Percentiles rank a stretch among this genome's conserved stretches.
phyloP scores from a whole-genome alignment of 2,888 invertebrate species.

The Rhagonycha lutea region DNA sequence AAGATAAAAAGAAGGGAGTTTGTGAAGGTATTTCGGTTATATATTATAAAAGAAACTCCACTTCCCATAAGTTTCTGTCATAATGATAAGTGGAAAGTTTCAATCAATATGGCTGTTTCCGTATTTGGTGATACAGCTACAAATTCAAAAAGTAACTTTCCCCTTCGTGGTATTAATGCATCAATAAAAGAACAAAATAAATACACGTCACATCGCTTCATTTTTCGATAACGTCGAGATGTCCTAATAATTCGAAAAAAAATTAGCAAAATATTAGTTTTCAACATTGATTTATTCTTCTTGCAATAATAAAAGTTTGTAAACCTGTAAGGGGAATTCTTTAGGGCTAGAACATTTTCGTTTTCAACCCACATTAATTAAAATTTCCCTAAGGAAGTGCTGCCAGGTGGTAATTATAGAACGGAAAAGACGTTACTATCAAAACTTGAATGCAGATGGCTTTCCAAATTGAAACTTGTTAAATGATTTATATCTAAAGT shows the following conservation, averaged over 20 bases:
- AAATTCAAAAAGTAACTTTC: slow-evolving; percentile 26
- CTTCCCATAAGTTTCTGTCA: slow-evolving; percentile 22
- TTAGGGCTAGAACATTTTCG: slow-evolving; percentile 8
- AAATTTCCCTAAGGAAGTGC: slow-evolving; percentile 26
- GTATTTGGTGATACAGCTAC: slow-evolving; percentile 14
- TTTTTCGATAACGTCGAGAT: neutral
- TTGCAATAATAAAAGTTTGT: slow-evolving; percentile 14
- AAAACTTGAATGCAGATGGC: slow-evolving; percentile 22
- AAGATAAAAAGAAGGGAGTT: slow-evolving; percentile 6
- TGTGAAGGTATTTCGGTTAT: slow-evolving; percentile 8
- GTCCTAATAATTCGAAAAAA: neutral
- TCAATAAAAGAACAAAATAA: slow-evolving; percentile 10
- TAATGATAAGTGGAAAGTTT: slow-evolving; percentile 27
- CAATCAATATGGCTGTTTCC: slow-evolving; percentile 23
- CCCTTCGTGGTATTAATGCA: slow-evolving; percentile 18
- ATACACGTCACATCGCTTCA: slow-evolving; percentile 11
- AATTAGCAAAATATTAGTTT: neutral
- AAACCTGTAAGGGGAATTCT: slow-evolving; percentile 13
- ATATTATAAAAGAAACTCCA: slow-evolving; percentile 12
- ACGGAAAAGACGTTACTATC: slow-evolving; percentile 23
- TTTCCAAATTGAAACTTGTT: slow-evolving; percentile 27
- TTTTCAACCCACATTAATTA: slow-evolving; percentile 21
- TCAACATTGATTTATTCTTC: slow-evolving; percentile 12
- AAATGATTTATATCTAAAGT: slow-evolving; percentile 28
- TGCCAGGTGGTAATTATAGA: slow-evolving; percentile 28